phyloP scores from a whole-genome alignment of 2,888 invertebrate species.

The Pristionchus maxplancki region DNA sequence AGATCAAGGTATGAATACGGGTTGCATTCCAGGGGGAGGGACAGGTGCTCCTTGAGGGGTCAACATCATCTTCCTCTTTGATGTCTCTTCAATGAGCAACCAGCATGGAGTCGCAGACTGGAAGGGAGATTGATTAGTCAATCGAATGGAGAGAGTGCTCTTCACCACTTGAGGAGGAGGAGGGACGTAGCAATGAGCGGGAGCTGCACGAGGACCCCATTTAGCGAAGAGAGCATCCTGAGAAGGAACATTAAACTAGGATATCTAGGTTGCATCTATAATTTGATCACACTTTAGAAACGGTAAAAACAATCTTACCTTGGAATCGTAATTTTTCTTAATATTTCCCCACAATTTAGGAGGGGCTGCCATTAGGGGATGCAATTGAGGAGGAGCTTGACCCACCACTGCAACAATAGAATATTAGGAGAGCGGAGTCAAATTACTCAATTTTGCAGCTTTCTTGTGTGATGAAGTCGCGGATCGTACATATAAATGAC shows the following conservation, averaged over 20 bases:
- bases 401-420: constrained; percentile 8
- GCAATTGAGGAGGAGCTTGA: constrained; percentile 48
- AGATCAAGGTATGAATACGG: constrained; percentile 27
- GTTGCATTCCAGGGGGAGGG: background rate
- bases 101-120: constrained; percentile 48
- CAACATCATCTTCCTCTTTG: constrained; percentile 51
- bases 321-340: background rate
- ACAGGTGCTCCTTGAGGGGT: constrained; percentile 17
- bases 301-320: background rate
- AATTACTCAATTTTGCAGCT: too few relatives aligned
- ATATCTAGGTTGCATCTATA: background rate
- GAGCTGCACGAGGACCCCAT: constrained; percentile 64
- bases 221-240: constrained; percentile 61
- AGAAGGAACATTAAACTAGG: background rate
- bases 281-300: background rate
- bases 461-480: too few relatives aligned
- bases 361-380: constrained; percentile 48
- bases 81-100: constrained; percentile 49
- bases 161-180: constrained; percentile 13
- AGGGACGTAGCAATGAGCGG: constrained; percentile 55
- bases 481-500: too few relatives aligned
- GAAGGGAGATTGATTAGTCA: background rate
- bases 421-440: too few relatives aligned
- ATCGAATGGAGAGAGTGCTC: background rate
- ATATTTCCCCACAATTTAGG: constrained; percentile 69